Conservation (phyloP, 2,113 vertebrate species). For the Baryphthengus martii region DNA sequence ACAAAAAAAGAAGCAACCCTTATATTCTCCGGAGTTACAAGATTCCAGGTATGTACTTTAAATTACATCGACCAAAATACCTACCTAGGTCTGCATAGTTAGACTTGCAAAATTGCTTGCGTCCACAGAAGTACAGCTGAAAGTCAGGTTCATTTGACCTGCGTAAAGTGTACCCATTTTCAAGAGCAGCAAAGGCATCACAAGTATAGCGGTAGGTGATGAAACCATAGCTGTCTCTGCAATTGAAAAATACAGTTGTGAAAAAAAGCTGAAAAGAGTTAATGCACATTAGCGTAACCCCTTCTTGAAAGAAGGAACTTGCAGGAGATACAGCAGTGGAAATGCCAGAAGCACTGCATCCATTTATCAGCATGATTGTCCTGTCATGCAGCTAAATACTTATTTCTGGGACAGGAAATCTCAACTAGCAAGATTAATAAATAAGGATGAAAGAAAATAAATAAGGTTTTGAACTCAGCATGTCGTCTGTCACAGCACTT, state of each 20-base stretch:
- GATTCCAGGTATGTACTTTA: background rate
- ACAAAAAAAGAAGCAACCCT: background rate
- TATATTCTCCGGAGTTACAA: background rate
- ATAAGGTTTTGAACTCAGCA: slow-evolving; percentile 72
- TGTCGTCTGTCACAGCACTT: slow-evolving; percentile 72
- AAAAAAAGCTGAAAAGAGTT: background rate
- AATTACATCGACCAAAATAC: slow-evolving; percentile 50
- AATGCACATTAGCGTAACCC: slow-evolving; percentile 32
- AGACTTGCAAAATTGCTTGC: slow-evolving; percentile 94
- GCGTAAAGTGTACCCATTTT: slow-evolving; percentile 96
- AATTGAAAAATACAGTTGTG: slow-evolving; percentile 66
- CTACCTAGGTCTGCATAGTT: slow-evolving; percentile 99
- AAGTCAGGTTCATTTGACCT: slow-evolving; percentile 91
- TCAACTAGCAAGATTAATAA: slow-evolving; percentile 80
- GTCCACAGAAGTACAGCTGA: slow-evolving; percentile 96
- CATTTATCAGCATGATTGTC: slow-evolving; percentile 78
- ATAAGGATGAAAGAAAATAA: slow-evolving; percentile 75
- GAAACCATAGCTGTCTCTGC: slow-evolving; percentile 98
- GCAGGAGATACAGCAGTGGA: slow-evolving; percentile 8
- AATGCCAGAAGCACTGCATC: slow-evolving; percentile 37
- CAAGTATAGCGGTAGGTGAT: slow-evolving; percentile 99
- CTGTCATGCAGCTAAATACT: slow-evolving; percentile 77
- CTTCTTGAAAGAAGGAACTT: slow-evolving; percentile 24
- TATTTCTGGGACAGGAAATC: slow-evolving; percentile 77
- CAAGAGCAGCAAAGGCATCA: slow-evolving; percentile 96